These are phyloP conservation scores for Tridacna crocea DNA, from an alignment of 2,888 invertebrate species.

Conservation along the genomic window DNA sequence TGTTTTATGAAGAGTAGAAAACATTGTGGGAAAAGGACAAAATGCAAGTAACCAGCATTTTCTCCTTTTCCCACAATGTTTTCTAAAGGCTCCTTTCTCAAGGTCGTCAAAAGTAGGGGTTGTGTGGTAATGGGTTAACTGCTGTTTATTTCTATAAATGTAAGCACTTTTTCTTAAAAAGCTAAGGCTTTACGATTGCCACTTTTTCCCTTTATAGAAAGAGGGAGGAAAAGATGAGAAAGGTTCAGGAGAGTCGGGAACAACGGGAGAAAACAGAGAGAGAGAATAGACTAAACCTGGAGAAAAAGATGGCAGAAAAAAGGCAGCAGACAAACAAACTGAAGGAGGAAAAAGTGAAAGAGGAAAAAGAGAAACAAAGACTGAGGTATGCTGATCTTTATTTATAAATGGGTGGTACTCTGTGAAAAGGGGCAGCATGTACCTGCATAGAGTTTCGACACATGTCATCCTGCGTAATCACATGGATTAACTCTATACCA, in stretches of 20 bases:
- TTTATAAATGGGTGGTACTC: not conserved
- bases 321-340: slow-evolving; percentile 61
- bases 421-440: too few relatives aligned
- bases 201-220: slow-evolving; percentile 49
- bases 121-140: too few relatives aligned
- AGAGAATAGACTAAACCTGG: slow-evolving; percentile 53
- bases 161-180: not conserved
- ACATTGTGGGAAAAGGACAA: too few relatives aligned
- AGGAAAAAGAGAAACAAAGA: slow-evolving; percentile 65
- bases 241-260: slow-evolving; percentile 65
- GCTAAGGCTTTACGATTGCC: not conserved
- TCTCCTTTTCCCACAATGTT: too few relatives aligned
- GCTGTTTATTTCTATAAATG: too few relatives aligned
- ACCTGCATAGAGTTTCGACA: too few relatives aligned
- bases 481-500: too few relatives aligned
- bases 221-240: slow-evolving; percentile 72
- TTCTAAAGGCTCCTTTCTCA: too few relatives aligned
- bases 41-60: too few relatives aligned
- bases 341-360: slow-evolving; percentile 63
- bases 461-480: too few relatives aligned
- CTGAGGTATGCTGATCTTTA: slow-evolving; percentile 35
- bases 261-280: slow-evolving; percentile 55
- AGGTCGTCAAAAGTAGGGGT: too few relatives aligned
- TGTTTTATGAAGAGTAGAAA: too few relatives aligned
- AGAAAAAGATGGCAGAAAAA: slow-evolving; percentile 66